Evolutionary conservation across 2,888 invertebrate species (phyloP), one percentile per base, ranked within the genome.

Genomic region (Euplagia quadripunctaria): DNA sequence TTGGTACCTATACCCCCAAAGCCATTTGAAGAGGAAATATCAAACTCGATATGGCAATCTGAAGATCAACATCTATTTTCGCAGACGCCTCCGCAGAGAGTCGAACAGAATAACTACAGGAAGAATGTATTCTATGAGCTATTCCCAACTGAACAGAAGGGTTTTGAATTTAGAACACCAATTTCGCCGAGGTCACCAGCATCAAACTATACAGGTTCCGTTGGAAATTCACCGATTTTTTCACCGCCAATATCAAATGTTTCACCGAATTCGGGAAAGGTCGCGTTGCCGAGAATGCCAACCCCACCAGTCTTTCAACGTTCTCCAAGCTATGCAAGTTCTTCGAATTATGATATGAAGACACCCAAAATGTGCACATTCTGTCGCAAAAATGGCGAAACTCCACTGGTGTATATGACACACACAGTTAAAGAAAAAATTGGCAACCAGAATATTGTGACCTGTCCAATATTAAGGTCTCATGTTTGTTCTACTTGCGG

Each of bases 301-400:
- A 76, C 72, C 43, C 65, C 74, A 9, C 77, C 79, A 3, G 76
- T 74, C 41, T 12, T 75, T 12, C 77, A 73, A 0, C 71, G 14
- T n/a, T 67, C 61, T 1, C 78, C 52, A 6, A 78, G 73, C 11
- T 76, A 73, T 49, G 78, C 85, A 9, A 63, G 77, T 58, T 75
- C 83, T 11, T 84, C 85, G 16, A 82, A 76, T 63, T 70, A 74
- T 16, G 85, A 83, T 9, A 61, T 71, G 0, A 79, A 43, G 8
- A 14, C 77, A 0, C 69, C 74, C 4, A 93, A 90, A 67, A 88
- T 94, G 84, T 95, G 95, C 71, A 91, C 91, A 0, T 94, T 96
- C 77, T 96, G 96, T 66, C 90, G 93, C 0, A 95, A 95, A 78
- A 96, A 96, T 77, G 95, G 95, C 0, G 96, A 96, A 81, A 92